Percentiles rank a stretch among this genome's conserved stretches.
These are phyloP conservation scores for Hyperoodon ampullatus DNA, from an alignment of 2,113 vertebrate genomes.

Conservation along the genomic window DNA sequence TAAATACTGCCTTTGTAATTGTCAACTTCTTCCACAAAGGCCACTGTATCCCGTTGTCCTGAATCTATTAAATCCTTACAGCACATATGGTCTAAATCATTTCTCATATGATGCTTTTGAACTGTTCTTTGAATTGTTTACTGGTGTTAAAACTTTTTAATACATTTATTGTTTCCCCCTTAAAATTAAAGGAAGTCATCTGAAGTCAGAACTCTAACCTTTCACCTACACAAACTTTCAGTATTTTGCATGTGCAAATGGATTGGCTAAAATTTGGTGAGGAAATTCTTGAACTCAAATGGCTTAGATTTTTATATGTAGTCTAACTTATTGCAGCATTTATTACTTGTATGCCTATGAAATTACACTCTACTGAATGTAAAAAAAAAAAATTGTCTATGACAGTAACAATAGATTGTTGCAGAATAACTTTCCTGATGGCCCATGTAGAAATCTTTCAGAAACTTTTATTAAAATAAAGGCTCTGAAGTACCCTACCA, in stretches of 20 bases:
- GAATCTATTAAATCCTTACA: neutral
- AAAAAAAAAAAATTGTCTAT: neutral
- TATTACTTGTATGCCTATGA: neutral
- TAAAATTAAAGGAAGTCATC: neutral
- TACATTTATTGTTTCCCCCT: neutral
- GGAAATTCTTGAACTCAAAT: neutral
- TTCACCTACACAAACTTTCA: neutral
- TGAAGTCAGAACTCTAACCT: neutral
- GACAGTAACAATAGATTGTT: neutral
- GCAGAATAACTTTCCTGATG: neutral
- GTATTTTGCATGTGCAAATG: neutral
- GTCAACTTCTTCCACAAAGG: neutral
- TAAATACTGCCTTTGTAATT: neutral
- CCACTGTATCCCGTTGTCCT: neutral
- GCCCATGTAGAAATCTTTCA: neutral
- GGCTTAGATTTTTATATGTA: neutral
- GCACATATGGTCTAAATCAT: neutral
- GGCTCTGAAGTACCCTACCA: neutral
- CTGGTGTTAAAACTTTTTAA: neutral
- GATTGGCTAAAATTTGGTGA: neutral
- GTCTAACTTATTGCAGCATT: neutral
- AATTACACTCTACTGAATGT: neutral
- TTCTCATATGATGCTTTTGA: neutral
- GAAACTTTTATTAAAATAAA: neutral
- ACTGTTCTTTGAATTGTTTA: neutral